Evolutionary conservation across 2,113 vertebrate species (phyloP).

Genomic region (Pterocles burchelli): DNA sequence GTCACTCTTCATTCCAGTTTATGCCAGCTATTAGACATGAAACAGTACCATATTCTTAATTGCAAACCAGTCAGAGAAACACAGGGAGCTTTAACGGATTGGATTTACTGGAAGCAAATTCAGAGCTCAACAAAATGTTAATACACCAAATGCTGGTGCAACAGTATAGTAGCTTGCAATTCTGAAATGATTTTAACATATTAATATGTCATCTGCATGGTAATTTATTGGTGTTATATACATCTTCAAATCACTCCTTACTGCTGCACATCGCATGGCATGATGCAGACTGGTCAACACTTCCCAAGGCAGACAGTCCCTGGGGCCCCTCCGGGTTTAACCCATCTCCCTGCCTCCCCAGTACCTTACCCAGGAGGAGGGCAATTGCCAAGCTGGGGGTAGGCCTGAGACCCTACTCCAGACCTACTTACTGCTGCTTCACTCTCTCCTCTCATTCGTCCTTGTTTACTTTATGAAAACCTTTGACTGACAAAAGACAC

Average conservation of each 20-base stretch:
- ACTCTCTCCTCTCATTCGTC: not conserved
- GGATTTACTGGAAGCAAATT: not conserved
- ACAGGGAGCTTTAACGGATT: not conserved
- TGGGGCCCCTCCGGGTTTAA: fast-evolving
- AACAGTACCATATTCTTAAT: not conserved
- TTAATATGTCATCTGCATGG: not conserved
- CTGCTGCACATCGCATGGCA: not conserved
- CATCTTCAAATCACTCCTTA: not conserved
- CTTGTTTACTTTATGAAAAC: not conserved
- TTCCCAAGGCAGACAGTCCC: not conserved
- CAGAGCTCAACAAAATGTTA: not conserved
- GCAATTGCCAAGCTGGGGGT: not conserved
- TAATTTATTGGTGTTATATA: not conserved
- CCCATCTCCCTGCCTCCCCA: not conserved
- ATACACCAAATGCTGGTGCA: not conserved
- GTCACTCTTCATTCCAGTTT: not conserved
- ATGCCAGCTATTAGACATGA: not conserved
- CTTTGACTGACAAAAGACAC: not conserved
- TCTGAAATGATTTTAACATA: not conserved
- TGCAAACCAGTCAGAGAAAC: not conserved
- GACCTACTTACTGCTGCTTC: not conserved
- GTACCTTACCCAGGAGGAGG: not conserved
- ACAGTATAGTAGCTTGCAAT: not conserved
- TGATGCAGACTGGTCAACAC: not conserved
- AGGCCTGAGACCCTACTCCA: not conserved